These are phyloP conservation scores for Aspiorhynchus laticeps DNA, from an alignment of 2,113 vertebrate species.

Conservation along the genomic window DNA sequence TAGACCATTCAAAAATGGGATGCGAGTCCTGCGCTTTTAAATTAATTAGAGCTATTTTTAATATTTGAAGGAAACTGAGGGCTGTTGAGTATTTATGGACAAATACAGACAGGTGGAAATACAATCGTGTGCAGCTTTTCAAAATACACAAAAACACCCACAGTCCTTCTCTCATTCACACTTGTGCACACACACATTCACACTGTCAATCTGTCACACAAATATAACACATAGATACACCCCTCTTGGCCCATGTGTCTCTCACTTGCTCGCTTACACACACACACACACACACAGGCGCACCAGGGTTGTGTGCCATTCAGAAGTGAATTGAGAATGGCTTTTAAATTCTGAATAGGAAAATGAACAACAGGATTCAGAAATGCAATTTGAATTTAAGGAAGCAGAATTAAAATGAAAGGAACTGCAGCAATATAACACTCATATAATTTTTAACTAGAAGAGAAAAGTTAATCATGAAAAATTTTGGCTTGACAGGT, in stretches of 20 bases:
- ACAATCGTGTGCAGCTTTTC: constrained; percentile 17
- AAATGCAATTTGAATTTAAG: background rate
- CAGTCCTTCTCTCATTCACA: background rate
- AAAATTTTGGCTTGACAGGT: background rate
- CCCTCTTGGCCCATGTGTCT: background rate
- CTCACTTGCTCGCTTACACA: background rate
- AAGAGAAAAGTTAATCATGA: background rate
- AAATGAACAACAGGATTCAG: background rate
- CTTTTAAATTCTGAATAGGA: background rate
- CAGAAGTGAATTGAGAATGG: background rate
- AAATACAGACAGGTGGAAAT: constrained; percentile 36
- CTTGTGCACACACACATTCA: constrained; percentile 19
- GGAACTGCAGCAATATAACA: background rate
- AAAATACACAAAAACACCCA: background rate
- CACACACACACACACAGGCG: background rate
- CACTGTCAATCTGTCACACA: constrained; percentile 34
- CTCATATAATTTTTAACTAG: background rate
- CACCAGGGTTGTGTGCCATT: background rate
- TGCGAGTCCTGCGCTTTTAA: constrained; percentile 42
- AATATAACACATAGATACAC: background rate
- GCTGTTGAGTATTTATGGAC: constrained; percentile 30
- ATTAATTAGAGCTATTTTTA: constrained; percentile 55
- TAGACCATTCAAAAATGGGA: constrained; percentile 39
- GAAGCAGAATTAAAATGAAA: background rate
- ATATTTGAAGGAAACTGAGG: constrained; percentile 39